Percentiles rank a stretch among this genome's conserved stretches.
Conservation (phyloP, 2,888 invertebrate species). For the Nemotelus nigrinus region DNA sequence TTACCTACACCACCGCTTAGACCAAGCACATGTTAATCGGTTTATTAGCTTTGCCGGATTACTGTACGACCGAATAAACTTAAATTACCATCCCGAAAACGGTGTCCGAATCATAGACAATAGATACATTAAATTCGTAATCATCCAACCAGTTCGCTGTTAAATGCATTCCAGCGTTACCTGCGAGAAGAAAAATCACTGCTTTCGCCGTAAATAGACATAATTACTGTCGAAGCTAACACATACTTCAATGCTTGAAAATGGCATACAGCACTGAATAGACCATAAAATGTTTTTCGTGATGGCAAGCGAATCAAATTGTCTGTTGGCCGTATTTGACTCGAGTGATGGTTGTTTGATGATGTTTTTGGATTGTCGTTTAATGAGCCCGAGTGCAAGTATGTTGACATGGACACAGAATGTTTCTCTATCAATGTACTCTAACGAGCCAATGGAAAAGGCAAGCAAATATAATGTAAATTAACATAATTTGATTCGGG, state of each 20-base stretch:
- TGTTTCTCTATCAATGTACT: not conserved
- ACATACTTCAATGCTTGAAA: not conserved
- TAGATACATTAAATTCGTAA: not conserved
- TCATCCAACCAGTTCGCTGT: not conserved
- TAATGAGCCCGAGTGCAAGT: not conserved
- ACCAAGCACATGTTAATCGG: not conserved
- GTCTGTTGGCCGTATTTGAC: not conserved
- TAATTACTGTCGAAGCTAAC: not conserved
- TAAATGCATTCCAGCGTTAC: not conserved
- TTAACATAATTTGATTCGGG: constrained; percentile 4
- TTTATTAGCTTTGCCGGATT: not conserved
- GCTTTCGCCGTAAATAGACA: not conserved
- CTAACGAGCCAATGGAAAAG: not conserved
- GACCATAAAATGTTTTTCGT: not conserved
- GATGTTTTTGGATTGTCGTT: not conserved
- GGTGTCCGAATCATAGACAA: not conserved
- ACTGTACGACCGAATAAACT: not conserved
- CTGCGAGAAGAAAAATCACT: not conserved
- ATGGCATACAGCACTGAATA: not conserved
- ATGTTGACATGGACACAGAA: not conserved
- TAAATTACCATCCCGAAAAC: not conserved
- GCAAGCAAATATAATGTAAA: not conserved
- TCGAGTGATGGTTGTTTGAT: not conserved
- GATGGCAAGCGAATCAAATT: not conserved
- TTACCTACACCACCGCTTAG: not conserved